Evolutionary conservation across 2,113 vertebrate species (phyloP), one percentile per base, ranked within the genome.

Genomic region (Sapajus apella): DNA sequence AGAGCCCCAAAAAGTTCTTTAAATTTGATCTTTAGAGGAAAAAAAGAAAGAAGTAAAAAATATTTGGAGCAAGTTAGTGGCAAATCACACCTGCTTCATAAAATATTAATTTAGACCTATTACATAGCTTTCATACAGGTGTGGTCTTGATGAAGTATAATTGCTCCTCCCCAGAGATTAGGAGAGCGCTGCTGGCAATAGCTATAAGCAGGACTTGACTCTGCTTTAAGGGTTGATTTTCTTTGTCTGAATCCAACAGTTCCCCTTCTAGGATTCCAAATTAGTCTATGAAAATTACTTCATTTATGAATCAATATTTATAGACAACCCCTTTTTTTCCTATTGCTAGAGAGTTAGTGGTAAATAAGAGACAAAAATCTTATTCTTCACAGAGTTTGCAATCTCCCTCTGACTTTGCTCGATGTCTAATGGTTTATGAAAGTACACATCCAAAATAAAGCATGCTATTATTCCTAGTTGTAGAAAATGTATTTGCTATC

Each of bases 271-370:
- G n/a, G 30, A 75, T 79, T 95, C 79, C 83, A 91, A 77, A 89
- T 68, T 77, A 18, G 12, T 93, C 23, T 93, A 35, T 91, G 43
- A 82, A 64, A 82, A 85, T 75, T 30, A 87, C 87, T 21, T 93
- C 23, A 50, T 66, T 87, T 85, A 81, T 93, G 85, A 93, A 0
- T 47, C 68, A 47, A 77, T 91, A 87, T 40, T 95, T 91, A 58
- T 37, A 77, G 25, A 81, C 21, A n/a, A 55, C 6, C 13, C 10
- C 16, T 37, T 81, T 25, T 72, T 96, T 90, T 73, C 66, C 79
- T 73, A 68, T 52, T 61, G 35, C 30, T 87, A 70, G 83, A 72
- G 47, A 73, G n/a, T 79, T 58, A 11, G 5, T 17, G 1, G 25
- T 66, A 86, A 96, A 79, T 45, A 61, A 77, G 32, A 94, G 52